Evolutionary conservation across 2,113 vertebrate genomes (phyloP), one percentile per base, ranked within the genome.

Genomic region (human): DNA sequence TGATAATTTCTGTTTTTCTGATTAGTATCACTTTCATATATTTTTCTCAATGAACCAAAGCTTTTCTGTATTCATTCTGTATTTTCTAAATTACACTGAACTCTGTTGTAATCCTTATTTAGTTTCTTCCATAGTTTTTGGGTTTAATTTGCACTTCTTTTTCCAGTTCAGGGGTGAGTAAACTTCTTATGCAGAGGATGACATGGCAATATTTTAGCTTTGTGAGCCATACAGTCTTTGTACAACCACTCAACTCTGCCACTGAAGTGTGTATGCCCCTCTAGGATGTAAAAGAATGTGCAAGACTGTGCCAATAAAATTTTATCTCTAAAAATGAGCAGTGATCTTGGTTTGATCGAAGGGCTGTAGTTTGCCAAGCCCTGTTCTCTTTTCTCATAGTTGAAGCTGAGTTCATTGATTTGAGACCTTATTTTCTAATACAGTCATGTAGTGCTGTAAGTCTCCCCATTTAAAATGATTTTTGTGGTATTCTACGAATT

Each of bases 101-200:
- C 59, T 88, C n/a, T 78, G 73, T 25, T 38, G 30, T 27, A 57
- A 70, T n/a, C 16, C 7, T 55, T 66, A 32, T 89, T 79, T 64
- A 32, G 75, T 87, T 92, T 89, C 6, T 61, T 61, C 6, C 50
- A 27, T 45, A 8, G 68, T n/a, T 22, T 85, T 93, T 83, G 20
- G 2, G n/a, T 52, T 96, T 96, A 68, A 72, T 90, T 72, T 78
- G 7, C 14, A 89, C 70, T 94, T 96, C 20, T 88, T 83, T 93
- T 38, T 78, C 78, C 43, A 68, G 35, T 57, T 86, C 9, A 18
- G 32, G 17, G 22, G 9, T 84, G 45, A 52, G n/a, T 30, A 82
- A 81, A 90, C 18, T 23, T 82, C 90, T 86, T 50, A 75, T 68
- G 40, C 11, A 48, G 59, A 68, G 48, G 35, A 86, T 27, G 4